Conservation (phyloP, 1,140 invertebrate genomes). For the Sycophaga agraensis region DNA sequence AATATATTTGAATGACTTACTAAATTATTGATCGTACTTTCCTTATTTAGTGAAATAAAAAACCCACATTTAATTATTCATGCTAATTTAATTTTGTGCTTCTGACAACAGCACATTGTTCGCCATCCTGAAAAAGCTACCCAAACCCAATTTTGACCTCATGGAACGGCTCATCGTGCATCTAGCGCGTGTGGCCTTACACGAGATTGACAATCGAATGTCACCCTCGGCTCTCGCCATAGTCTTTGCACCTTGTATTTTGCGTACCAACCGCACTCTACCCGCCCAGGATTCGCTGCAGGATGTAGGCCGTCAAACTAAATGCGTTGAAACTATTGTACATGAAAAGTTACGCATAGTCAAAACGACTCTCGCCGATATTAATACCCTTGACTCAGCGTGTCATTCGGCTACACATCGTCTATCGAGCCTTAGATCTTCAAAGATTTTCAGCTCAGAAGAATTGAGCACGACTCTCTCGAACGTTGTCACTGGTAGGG, state of each 20-base stretch:
- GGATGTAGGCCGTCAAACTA: constrained; percentile 77
- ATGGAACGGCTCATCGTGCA: constrained; percentile 93
- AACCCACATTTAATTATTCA: too few relatives aligned
- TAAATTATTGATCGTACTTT: too few relatives aligned
- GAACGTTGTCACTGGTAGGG: constrained; percentile 43
- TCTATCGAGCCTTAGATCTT: constrained; percentile 71
- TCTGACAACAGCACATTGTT: constrained; percentile 69
- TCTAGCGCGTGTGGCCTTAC: constrained; percentile 81
- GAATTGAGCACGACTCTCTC: constrained; percentile 58
- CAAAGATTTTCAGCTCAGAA: constrained; percentile 70
- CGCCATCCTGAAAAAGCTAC: constrained; percentile 85
- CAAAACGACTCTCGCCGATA: constrained; percentile 79
- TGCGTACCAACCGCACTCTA: constrained; percentile 80
- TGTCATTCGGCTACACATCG: constrained; percentile 75
- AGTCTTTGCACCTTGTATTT: constrained; percentile 92
- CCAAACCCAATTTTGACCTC: constrained; percentile 85
- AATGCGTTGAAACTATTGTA: constrained; percentile 87
- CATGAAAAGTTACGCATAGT: constrained; percentile 76
- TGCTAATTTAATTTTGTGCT: not conserved
- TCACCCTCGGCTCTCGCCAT: constrained; percentile 87
- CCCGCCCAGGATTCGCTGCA: constrained; percentile 88
- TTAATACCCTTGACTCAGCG: constrained; percentile 82
- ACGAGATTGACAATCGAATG: constrained; percentile 91
- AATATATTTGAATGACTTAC: too few relatives aligned
- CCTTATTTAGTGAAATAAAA: too few relatives aligned